phyloP scores from a whole-genome alignment of 2,888 invertebrate genomes.

The Frankliniella intonsa region DNA sequence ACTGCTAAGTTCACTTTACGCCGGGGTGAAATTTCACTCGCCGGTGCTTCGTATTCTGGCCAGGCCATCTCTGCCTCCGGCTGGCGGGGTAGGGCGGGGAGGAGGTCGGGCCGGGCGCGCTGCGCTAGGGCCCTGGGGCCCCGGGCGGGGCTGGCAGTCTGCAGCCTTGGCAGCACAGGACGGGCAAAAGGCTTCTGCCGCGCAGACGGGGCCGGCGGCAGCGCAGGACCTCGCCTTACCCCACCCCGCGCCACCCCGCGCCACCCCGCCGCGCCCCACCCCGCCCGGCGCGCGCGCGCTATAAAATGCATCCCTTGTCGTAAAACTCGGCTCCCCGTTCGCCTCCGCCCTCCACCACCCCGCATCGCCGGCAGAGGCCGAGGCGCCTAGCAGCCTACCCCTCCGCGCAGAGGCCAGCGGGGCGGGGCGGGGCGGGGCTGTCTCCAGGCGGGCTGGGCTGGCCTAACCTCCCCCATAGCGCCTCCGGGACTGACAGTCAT shows the following conservation, averaged over 20 bases:
- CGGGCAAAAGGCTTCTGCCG: background rate
- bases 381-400: background rate
- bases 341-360: background rate
- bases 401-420: background rate
- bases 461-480: too few species aligned
- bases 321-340: background rate
- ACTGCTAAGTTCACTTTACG: conserved; percentile 20
- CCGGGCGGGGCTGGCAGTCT: background rate
- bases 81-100: background rate
- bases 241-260: background rate
- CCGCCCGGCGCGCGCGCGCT: background rate
- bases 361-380: background rate
- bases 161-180: background rate
- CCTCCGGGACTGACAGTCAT: too few species aligned
- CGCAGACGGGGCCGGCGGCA: background rate
- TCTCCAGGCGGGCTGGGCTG: too few species aligned
- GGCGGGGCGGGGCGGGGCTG: too few species aligned
- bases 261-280: background rate
- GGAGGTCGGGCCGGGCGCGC: background rate
- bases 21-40: conserved; percentile 17
- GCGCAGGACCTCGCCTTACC: background rate
- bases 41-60: conserved; percentile 15
- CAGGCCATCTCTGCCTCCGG: background rate
- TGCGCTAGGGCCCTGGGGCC: background rate
- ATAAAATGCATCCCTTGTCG: conserved; percentile 22